These are phyloP conservation scores for Pollenia griseotomentosa DNA, from an alignment of 2,888 invertebrate species.

Conservation along the genomic window DNA sequence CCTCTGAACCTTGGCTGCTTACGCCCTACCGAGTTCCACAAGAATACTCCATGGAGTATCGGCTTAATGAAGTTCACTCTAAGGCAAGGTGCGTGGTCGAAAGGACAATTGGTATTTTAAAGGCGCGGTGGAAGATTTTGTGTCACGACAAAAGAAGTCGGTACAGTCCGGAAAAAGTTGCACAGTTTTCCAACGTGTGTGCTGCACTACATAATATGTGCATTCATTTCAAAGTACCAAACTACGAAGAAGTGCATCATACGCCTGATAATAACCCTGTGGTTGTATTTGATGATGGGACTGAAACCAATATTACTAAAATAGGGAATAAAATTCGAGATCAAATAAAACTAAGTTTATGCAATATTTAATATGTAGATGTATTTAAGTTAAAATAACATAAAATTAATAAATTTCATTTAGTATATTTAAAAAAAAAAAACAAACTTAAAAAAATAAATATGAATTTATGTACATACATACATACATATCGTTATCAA, in stretches of 20 bases:
- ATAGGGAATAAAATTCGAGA: neutral
- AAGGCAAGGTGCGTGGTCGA: conserved; percentile 57
- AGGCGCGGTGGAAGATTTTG: conserved; percentile 56
- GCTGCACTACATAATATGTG: neutral
- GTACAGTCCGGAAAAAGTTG: conserved; percentile 10
- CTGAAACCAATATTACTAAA: too few relatives aligned
- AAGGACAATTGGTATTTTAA: conserved; percentile 53
- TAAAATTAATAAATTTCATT: too few relatives aligned
- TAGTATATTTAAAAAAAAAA: neutral
- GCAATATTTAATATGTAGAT: neutral
- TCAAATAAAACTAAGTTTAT: neutral
- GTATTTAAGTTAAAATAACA: neutral
- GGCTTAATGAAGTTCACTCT: conserved; percentile 47
- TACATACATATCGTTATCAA: too few relatives aligned
- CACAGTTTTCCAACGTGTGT: too few relatives aligned
- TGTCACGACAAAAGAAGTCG: conserved; percentile 52
- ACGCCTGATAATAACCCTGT: too few relatives aligned
- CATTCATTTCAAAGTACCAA: too few relatives aligned
- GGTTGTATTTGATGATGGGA: too few relatives aligned
- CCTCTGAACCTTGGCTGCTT: conserved; percentile 29
- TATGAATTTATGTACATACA: too few relatives aligned
- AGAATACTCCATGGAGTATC: conserved; percentile 35
- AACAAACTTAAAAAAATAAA: neutral
- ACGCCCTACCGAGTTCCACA: conserved; percentile 45
- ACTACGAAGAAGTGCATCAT: neutral